Base-by-base conservation (phyloP, 1,140 invertebrate species). In the Gryon sp. region DNA sequence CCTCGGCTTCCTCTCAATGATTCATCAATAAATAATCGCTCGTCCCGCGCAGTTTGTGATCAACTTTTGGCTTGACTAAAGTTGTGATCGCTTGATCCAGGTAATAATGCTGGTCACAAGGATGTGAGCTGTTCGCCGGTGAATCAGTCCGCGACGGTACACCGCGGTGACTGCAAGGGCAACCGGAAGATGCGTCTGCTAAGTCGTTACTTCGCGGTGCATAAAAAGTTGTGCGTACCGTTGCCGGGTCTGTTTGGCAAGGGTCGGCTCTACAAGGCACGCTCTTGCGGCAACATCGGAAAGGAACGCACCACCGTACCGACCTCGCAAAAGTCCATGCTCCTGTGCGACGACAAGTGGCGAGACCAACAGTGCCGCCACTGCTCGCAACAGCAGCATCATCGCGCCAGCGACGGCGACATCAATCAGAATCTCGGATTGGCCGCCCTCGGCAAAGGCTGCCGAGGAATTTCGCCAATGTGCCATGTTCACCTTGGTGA, bases 121-220 rank as follows among this genome's bases (percentile, higher is more conserved):
- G 75, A 77, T 9, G 2, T 34, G 18, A 40, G 8, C 8, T 28
- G 34, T 45, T 15, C 53, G 0, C 22, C 59, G 0, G 52, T 60
- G 16, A 65, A 63, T 11, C 65, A 63, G 20, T 57, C 62, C 2
- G 22, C 50, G 9, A 72, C 78, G 6, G 48, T 82, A 18, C 83
- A 84, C 20, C 79, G 82, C 2, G 81, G 82, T 34, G 84, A 87
- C 3, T 86, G 85, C 53, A 88, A 88, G 48, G 84, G 73, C 50
- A 82, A 32, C 26, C 45, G 84, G n/a, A 92, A 92, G 79, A 90
- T 92, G 80, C 86, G 90, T 30, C 82, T 92, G 38, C 84, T 93
- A 2, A 91, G 91, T 40, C 90, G 92, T 34, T 93, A 93, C 78
- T 93, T 93, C 83, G 91, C 92, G 50, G 91, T 93, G 53, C 90